Conservation (phyloP, 2,797 vertebrate genomes). For the Sus cebifrons region DNA sequence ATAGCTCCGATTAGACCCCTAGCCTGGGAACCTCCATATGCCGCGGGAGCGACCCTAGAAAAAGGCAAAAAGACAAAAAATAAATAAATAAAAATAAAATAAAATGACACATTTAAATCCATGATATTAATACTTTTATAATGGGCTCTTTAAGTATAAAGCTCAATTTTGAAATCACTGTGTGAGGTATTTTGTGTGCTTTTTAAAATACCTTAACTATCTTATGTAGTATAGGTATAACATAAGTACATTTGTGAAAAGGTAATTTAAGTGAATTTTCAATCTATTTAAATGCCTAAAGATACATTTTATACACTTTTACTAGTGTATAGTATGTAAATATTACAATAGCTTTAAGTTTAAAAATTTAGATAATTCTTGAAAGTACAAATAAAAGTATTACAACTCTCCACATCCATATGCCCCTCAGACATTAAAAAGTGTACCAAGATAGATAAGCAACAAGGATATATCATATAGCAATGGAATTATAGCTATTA, state of each 20-base stretch:
- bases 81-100: no score
- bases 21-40: no score
- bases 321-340: constrained; percentile 8
- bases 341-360: not conserved
- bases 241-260: not conserved
- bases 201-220: not conserved
- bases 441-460: not conserved
- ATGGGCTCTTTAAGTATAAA: not conserved
- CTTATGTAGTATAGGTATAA: not conserved
- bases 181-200: not conserved
- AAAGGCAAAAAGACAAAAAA: no score
- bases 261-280: constrained; percentile 1
- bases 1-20: no score
- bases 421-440: constrained; percentile 29
- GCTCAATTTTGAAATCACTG: not conserved
- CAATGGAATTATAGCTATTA: not conserved
- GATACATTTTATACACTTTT: not conserved
- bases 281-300: constrained; percentile 57
- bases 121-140: not conserved
- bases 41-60: no score
- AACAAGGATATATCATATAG: not conserved
- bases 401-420: not conserved
- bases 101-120: constrained; percentile 45
- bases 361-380: constrained; percentile 18
- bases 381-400: constrained; percentile 35